Percentiles rank a stretch among this genome's conserved stretches.
Conservation (phyloP, 1,140 invertebrate species). For the Drosophila paulistorum region DNA sequence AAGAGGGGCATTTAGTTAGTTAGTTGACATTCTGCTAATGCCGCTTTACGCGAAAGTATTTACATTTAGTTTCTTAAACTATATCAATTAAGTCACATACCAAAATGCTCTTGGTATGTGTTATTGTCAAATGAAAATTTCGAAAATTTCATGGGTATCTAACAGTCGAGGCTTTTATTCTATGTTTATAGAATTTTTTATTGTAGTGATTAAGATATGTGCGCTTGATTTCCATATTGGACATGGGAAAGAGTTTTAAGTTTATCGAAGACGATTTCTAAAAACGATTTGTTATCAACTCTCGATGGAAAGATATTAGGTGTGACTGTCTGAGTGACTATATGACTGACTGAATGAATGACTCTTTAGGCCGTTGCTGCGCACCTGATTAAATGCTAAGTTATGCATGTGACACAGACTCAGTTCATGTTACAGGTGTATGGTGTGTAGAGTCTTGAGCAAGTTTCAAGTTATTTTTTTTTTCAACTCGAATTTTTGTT, state of each 20-base stretch:
- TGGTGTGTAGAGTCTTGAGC: slow-evolving; percentile 5
- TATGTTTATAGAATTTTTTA: not conserved
- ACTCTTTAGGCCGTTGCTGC: not conserved
- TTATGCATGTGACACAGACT: slow-evolving; percentile 36
- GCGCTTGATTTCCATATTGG: slow-evolving; percentile 16
- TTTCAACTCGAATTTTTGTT: not conserved
- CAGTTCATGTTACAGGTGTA: slow-evolving; percentile 22
- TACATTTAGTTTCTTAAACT: no score
- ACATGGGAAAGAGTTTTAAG: not conserved
- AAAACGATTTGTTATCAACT: slow-evolving; percentile 51
- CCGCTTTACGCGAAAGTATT: no score
- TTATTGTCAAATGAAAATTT: no score
- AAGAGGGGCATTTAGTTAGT: no score
- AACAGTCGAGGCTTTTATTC: not conserved
- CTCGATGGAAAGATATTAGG: not conserved
- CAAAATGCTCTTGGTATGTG: no score
- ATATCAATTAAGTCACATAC: no score
- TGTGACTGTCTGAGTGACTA: not conserved
- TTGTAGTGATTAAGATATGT: not conserved
- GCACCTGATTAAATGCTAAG: slow-evolving; percentile 47
- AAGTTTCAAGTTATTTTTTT: slow-evolving; percentile 19
- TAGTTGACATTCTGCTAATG: no score
- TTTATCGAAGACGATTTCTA: slow-evolving; percentile 41
- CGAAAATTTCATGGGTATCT: not conserved
- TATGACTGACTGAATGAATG: not conserved